Conservation (phyloP, 2,888 invertebrate species). For the Drosophila longiperda region DNA sequence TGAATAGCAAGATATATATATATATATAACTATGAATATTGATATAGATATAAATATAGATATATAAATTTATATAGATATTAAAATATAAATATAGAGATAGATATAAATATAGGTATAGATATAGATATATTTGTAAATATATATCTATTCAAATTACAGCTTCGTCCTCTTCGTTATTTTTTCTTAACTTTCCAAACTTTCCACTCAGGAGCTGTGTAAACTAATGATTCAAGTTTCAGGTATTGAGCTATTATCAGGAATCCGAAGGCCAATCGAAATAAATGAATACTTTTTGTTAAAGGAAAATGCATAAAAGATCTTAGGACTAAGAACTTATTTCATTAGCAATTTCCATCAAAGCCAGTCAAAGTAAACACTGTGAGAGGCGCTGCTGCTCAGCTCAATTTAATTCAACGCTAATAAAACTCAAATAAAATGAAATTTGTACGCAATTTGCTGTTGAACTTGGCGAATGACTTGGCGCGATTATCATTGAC, state of each 20-base stretch:
- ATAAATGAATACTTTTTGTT: slow-evolving; percentile 49
- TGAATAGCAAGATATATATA: neutral
- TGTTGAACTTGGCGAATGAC: slow-evolving; percentile 45
- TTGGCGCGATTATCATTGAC: slow-evolving; percentile 58
- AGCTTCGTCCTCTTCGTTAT: neutral
- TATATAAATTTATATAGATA: neutral
- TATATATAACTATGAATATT: neutral
- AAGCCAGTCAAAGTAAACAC: slow-evolving; percentile 34
- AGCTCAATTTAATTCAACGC: slow-evolving; percentile 79
- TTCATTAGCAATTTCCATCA: slow-evolving; percentile 79
- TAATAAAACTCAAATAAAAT: slow-evolving; percentile 73
- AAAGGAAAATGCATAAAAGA: slow-evolving; percentile 48
- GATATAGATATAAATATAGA: neutral
- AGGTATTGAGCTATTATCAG: slow-evolving; percentile 2
- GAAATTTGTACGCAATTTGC: slow-evolving; percentile 57
- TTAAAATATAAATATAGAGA: too few species aligned
- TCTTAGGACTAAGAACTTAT: slow-evolving; percentile 72
- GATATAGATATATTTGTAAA: neutral
- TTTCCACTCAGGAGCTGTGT: neutral
- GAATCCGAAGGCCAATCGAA: slow-evolving; percentile 27
- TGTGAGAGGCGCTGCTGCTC: slow-evolving; percentile 31
- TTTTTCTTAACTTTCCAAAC: neutral
- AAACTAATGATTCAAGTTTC: slow-evolving; percentile 64
- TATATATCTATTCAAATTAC: neutral
- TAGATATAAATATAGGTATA: neutral